Conservation (phyloP, 2,888 invertebrate genomes). For the Rotaria socialis region DNA sequence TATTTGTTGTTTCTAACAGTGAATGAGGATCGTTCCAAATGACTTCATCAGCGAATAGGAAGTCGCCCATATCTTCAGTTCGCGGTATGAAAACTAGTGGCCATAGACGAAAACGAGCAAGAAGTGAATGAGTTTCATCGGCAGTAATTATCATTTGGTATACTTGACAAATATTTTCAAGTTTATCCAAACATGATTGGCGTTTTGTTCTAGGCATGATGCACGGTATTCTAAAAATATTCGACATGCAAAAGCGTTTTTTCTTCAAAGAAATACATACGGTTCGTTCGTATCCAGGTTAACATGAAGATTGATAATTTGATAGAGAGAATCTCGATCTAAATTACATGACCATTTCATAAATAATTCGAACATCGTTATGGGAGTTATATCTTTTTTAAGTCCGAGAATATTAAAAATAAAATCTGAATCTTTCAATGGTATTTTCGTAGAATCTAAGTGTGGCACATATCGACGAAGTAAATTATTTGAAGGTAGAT, state of each 20-base stretch:
- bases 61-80: neutral
- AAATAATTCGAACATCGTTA: neutral
- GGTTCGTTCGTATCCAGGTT: too few relatives aligned
- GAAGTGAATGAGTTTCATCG: neutral
- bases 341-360: slow-evolving; percentile 8
- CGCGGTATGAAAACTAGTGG: neutral
- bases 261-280: too few relatives aligned
- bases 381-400: neutral
- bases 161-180: too few relatives aligned
- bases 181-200: too few relatives aligned
- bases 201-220: too few relatives aligned
- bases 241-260: too few relatives aligned
- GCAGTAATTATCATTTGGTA: too few relatives aligned
- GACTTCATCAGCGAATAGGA: neutral
- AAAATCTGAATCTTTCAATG: neutral
- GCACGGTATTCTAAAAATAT: too few relatives aligned
- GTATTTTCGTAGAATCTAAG: neutral
- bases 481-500: neutral
- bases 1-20: neutral
- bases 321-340: neutral
- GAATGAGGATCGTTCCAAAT: neutral
- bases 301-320: too few relatives aligned
- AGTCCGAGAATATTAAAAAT: neutral
- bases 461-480: neutral
- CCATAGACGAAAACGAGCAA: neutral